Evolutionary conservation across 1,140 invertebrate species (phyloP).

Genomic region (Aphelenchoides besseyi): DNA sequence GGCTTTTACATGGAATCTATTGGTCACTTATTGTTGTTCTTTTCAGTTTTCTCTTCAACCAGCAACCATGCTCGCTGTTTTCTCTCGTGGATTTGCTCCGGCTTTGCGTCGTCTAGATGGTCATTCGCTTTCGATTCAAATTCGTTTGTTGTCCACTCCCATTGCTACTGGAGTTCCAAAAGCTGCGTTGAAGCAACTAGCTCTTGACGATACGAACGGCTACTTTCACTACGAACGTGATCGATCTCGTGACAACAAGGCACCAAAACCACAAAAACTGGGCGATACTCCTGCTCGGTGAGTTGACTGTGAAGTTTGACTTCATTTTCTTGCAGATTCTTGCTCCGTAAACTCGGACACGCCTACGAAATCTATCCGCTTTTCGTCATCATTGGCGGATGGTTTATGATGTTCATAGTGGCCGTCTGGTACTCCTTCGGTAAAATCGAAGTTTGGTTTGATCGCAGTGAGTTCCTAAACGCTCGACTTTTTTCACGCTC

Average conservation of each 20-base stretch:
- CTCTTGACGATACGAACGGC: neutral
- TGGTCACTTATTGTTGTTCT: neutral
- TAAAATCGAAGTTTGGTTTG: conserved; percentile 42
- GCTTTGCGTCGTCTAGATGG: neutral
- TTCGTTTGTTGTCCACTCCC: neutral
- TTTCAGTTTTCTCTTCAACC: neutral
- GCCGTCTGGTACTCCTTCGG: conserved; percentile 33
- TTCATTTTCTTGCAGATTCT: conserved; percentile 24
- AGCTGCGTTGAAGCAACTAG: neutral
- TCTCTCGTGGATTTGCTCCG: neutral
- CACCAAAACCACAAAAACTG: conserved; percentile 29
- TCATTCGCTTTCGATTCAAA: neutral
- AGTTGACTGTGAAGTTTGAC: conserved; percentile 24
- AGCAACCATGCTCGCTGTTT: neutral
- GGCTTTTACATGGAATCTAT: too few relatives aligned
- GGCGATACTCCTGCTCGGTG: conserved; percentile 36
- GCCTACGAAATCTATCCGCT: conserved; percentile 38
- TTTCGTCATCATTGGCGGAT: conserved; percentile 30
- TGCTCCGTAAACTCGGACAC: conserved; percentile 16
- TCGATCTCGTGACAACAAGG: conserved; percentile 33
- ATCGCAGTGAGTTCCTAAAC: conserved; percentile 37
- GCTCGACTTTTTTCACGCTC: neutral
- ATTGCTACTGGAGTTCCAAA: neutral
- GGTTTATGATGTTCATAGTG: conserved; percentile 34
- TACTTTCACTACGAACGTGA: conserved; percentile 41